Evolutionary conservation across 2,797 vertebrate genomes (phyloP).

Genomic region (Protonibea diacanthus): DNA sequence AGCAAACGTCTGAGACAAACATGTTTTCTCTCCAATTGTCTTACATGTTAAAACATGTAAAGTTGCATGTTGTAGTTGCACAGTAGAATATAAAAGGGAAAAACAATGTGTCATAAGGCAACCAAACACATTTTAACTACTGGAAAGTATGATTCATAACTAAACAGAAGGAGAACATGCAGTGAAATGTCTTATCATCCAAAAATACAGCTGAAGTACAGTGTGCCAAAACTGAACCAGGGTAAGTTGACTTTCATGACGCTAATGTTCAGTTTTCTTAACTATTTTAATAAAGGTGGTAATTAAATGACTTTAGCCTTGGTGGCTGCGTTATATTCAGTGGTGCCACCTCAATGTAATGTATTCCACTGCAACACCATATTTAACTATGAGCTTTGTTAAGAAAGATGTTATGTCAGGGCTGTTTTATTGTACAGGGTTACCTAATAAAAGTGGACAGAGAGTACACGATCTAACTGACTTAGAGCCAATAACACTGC

Average conservation of each 20-base stretch:
- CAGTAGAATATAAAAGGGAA: not conserved
- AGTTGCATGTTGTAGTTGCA: not conserved
- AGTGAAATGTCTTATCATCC: not conserved
- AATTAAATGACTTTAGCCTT: not conserved
- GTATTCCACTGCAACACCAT: not conserved
- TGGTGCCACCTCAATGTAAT: not conserved
- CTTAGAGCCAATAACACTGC: not conserved
- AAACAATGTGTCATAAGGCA: not conserved
- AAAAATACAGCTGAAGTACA: accelerated
- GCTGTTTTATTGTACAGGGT: not conserved
- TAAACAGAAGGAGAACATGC: not conserved
- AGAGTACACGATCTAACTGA: not conserved
- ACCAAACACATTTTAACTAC: not conserved
- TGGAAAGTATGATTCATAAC: not conserved
- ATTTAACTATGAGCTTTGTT: not conserved
- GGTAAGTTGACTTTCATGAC: not conserved
- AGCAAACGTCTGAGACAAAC: not conserved
- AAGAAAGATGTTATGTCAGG: not conserved
- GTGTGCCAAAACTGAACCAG: not conserved
- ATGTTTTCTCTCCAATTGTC: too few species aligned
- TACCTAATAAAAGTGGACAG: not conserved
- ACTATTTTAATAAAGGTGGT: not conserved
- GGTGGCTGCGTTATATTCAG: not conserved
- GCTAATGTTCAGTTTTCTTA: not conserved
- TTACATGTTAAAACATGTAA: conserved; percentile 4